Percentiles rank a stretch among this genome's conserved stretches.
phyloP scores from a whole-genome alignment of 2,797 vertebrate genomes.

The Sciaenops ocellatus region DNA sequence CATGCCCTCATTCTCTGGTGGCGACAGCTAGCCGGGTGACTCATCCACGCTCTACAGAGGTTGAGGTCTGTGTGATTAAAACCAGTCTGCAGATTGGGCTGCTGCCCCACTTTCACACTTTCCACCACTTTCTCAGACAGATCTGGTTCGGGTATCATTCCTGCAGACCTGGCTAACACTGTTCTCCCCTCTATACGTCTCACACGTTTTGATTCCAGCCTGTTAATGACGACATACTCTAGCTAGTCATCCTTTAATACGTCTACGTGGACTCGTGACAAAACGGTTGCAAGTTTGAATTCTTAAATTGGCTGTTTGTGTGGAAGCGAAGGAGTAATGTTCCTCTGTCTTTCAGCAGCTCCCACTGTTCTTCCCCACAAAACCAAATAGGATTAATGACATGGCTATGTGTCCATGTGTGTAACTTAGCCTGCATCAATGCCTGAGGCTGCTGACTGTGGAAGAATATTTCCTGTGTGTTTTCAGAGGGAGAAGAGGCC shows the following conservation, averaged over 20 bases:
- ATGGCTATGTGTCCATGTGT: background rate
- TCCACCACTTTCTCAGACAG: constrained; percentile 44
- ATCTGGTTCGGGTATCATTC: constrained; percentile 9
- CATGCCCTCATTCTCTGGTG: constrained; percentile 48
- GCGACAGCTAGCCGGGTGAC: constrained; percentile 62
- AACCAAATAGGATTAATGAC: constrained; percentile 21
- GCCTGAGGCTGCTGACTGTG: background rate
- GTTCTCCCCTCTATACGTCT: background rate
- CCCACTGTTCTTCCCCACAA: constrained; percentile 2
- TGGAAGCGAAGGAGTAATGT: constrained; percentile 1
- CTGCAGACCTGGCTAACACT: constrained; percentile 8
- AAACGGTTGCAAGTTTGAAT: constrained; percentile 17
- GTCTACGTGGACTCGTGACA: constrained; percentile 1
- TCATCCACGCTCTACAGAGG: constrained; percentile 52
- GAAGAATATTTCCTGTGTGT: constrained; percentile 2
- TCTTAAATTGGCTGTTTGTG: constrained; percentile 20
- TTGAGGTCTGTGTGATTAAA: constrained; percentile 67
- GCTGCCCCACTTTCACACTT: constrained; percentile 75
- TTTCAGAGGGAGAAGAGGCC: background rate
- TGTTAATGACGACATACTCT: background rate
- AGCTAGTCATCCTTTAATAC: background rate
- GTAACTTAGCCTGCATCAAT: constrained; percentile 10
- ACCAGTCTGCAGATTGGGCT: constrained; percentile 50
- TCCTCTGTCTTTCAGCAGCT: constrained; percentile 5
- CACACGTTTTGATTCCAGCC: background rate